These are phyloP conservation scores for Vireo altiloquus DNA, from an alignment of 2,113 vertebrate genomes.

Conservation along the genomic window DNA sequence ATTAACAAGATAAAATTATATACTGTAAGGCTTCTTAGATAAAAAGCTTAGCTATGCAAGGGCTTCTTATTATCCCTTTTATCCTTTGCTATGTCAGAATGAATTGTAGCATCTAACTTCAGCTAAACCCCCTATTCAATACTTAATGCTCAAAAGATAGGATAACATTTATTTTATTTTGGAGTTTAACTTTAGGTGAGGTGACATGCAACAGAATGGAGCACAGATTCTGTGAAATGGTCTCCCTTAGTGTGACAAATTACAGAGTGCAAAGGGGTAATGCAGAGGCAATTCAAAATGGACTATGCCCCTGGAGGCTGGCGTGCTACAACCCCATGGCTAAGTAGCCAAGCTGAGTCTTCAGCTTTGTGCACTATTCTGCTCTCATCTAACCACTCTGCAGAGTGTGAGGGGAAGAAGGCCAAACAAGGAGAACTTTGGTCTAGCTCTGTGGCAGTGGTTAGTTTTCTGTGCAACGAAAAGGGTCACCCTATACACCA, in stretches of 20 bases:
- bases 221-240: neutral
- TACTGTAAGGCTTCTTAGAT: neutral
- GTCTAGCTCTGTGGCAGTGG: neutral
- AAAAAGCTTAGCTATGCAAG: neutral
- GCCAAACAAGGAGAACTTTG: neutral
- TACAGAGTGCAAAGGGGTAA: neutral
- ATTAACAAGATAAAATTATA: neutral
- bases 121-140: neutral
- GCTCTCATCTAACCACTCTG: neutral
- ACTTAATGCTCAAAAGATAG: neutral
- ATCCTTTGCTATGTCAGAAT: neutral
- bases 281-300: neutral
- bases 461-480: neutral
- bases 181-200: neutral
- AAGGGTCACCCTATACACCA: neutral
- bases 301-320: neutral
- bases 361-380: neutral
- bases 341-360: neutral
- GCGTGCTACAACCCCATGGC: neutral
- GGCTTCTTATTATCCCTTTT: neutral
- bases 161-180: neutral
- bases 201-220: neutral
- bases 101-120: neutral
- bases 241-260: neutral
- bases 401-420: rapidly evolving